Percentiles rank a stretch among this genome's conserved stretches.
Conservation (phyloP, 1,140 invertebrate genomes). For the Aphaenogaster ashmeadi region DNA sequence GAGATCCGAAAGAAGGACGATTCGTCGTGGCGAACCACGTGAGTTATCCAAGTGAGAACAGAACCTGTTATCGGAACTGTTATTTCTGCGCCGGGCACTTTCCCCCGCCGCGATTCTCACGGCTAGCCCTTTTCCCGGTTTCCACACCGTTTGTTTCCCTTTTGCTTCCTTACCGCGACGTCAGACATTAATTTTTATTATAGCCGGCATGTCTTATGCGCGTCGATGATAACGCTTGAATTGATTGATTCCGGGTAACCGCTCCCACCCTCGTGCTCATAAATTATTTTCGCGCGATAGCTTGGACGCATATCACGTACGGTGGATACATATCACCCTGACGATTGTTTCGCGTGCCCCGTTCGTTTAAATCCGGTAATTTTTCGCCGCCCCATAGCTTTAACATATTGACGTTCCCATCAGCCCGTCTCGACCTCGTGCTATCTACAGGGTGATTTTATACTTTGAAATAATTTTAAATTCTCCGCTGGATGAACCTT, state of each 20-base stretch:
- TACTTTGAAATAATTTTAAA: neutral
- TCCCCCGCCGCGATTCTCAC: slow-evolving; percentile 10
- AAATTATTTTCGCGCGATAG: slow-evolving; percentile 19
- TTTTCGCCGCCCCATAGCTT: neutral
- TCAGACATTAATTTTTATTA: slow-evolving; percentile 42
- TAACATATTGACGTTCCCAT: slow-evolving; percentile 16
- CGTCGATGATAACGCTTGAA: slow-evolving; percentile 18
- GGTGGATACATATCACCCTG: neutral
- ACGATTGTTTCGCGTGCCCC: slow-evolving; percentile 30
- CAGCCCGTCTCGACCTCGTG: neutral
- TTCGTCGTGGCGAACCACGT: neutral
- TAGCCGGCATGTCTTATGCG: neutral
- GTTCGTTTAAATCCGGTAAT: slow-evolving; percentile 34
- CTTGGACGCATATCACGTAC: neutral
- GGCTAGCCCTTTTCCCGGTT: neutral
- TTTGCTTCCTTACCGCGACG: neutral
- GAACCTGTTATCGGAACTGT: slow-evolving; percentile 28
- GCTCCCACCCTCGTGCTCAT: slow-evolving; percentile 8
- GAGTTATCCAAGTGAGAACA: slow-evolving; percentile 39
- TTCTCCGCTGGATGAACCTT: neutral
- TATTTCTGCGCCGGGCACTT: slow-evolving; percentile 10
- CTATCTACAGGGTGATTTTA: neutral
- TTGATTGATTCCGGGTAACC: slow-evolving; percentile 35
- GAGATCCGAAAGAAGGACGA: neutral
- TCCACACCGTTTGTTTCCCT: slow-evolving; percentile 21